These are phyloP conservation scores for Caerostris darwini DNA, from an alignment of 1,140 invertebrate species.

Conservation along the genomic window DNA sequence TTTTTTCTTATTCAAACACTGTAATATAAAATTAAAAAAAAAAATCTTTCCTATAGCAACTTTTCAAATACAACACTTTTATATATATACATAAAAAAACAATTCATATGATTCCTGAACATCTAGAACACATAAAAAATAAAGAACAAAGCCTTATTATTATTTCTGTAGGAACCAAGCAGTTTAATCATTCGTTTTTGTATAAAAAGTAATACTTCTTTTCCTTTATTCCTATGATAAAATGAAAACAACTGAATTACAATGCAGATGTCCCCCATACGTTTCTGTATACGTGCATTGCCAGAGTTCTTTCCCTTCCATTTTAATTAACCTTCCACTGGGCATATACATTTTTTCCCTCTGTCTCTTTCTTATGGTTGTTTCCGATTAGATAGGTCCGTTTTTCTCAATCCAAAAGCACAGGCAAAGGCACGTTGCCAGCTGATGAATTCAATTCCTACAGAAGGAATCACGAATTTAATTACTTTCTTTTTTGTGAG, in stretches of 20 bases:
- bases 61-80: no score
- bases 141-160: no score
- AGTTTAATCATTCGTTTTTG: no score
- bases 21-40: no score
- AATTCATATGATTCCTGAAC: no score
- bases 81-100: no score
- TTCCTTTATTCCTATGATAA: background rate
- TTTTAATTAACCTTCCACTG: background rate
- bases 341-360: background rate
- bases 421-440: background rate
- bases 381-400: background rate
- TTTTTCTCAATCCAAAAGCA: no score
- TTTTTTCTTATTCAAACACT: no score
- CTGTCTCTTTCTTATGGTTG: background rate
- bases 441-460: slow-evolving; percentile 18
- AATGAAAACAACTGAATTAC: background rate
- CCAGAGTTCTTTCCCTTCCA: background rate
- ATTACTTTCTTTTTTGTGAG: background rate
- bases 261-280: background rate
- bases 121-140: background rate
- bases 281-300: background rate
- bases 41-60: background rate
- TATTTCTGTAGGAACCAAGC: no score
- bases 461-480: background rate
- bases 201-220: background rate